Base-by-base conservation (phyloP, 2,888 invertebrate species). In the Andrena dorsata region DNA sequence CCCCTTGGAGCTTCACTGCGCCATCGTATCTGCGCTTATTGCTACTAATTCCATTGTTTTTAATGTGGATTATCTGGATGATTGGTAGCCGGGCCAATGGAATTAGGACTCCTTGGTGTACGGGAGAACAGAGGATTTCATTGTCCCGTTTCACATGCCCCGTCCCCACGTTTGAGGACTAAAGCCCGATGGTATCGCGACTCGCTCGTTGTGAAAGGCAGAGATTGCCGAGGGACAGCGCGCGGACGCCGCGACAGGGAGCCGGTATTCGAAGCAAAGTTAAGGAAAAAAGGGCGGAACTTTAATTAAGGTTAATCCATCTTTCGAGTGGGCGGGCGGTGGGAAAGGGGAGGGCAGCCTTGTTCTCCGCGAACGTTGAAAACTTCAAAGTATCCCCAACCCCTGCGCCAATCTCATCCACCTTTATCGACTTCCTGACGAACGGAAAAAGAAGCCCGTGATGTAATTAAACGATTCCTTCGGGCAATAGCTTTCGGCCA, bases 391-490 rank as follows among this genome's bases (percentile, higher is more conserved):
- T 51, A 30, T 71, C 47, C 23, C 26, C 56, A 4, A 2, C 23
- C 23, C 26, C 10, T 28, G 56, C 32, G 76, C 82, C 72, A 72
- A 81, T 72, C 66, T 66, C 65, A 20, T 53, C 71, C 51, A 53
- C 53, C 69, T 69, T 26, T 73, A 76, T 76, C 64, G 65, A 65
- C 72, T 61, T 76, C 69, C 65, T 10, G 64, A 65, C 76, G 82
- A 82, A 72, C 60, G 10, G 82, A 73, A 83, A 41, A 73, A 70
- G 77, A 72, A 72, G 30, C 53, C 73, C 8, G 64, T 8, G 77
- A 70, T 61, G 82, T 82, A 83, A 83, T 83, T 83, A 83, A 82
- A 82, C 65, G 82, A 83, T 76, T 73, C 77, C 82, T 77, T 28
- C 68, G 82, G 82, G 73, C 82, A 74, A 83, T 83, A 70, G 65